These are phyloP conservation scores for Catamblyrhynchus diadema DNA, from an alignment of 2,797 vertebrate genomes.

Conservation along the genomic window DNA sequence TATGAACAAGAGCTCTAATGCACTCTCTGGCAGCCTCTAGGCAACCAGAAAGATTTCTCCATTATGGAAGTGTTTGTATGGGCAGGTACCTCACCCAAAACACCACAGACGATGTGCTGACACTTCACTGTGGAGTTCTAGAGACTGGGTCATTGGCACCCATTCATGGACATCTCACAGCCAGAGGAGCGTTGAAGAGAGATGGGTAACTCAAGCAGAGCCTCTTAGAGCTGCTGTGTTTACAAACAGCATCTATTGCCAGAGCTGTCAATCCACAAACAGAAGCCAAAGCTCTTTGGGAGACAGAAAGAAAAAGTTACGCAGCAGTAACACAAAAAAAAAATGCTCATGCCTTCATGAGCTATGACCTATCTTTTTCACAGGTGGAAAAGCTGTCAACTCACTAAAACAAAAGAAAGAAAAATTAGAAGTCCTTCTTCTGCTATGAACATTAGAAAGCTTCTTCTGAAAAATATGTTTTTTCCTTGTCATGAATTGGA, in stretches of 20 bases:
- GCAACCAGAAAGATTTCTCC: background rate
- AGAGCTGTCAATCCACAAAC: constrained; percentile 13
- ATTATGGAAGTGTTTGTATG: background rate
- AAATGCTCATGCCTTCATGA: background rate
- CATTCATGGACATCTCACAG: background rate
- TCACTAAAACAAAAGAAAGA: background rate
- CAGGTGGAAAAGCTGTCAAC: constrained; percentile 23
- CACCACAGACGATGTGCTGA: rapidly evolving
- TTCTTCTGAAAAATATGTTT: background rate
- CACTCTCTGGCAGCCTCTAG: background rate
- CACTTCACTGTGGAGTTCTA: background rate
- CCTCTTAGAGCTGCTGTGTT: background rate
- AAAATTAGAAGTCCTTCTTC: background rate
- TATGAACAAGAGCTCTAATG: background rate
- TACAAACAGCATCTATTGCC: background rate
- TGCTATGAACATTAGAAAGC: background rate
- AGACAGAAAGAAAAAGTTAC: background rate
- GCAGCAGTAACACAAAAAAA: background rate
- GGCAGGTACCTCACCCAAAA: background rate
- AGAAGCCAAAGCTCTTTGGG: constrained; percentile 9
- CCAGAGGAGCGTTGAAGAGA: background rate
- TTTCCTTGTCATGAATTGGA: background rate
- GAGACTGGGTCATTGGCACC: background rate
- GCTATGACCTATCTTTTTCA: constrained; percentile 28
- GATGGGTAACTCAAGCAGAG: background rate